Evolutionary conservation across 2,797 vertebrate species (phyloP), one percentile per base, ranked within the genome.

Genomic region (Lepus townsendii): DNA sequence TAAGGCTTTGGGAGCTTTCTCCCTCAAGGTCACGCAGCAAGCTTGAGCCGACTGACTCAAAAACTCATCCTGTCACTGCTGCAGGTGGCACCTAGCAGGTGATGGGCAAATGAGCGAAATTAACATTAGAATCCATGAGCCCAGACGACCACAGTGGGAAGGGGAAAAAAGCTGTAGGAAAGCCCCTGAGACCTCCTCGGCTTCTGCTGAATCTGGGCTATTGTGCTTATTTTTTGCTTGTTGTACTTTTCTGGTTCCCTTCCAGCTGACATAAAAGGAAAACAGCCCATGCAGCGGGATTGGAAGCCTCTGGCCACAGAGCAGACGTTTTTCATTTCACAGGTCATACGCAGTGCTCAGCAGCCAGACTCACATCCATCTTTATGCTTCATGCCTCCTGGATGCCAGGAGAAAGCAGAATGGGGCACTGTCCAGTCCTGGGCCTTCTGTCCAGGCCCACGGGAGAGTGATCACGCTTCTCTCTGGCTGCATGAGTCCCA

Each of bases 291-390:
- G 35, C 24, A 52, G 68, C 71, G 42, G 65, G 24, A 65, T 1
- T 32, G 69, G 73, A 78, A 75, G 68, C 10, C 87, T 79, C 83
- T 65, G 38, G 42, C 42, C 69, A 8, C 35, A 24, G 7, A 83
- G 65, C 42, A 65, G 27, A 86, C 60, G 52, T 47, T 71, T 94
- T 82, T 93, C 62, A 76, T 73, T 92, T 85, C 83, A 73, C 65
- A 93, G 57, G 63, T 80, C 50, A 30, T 10, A 83, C 0, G 0
- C n/a, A 65, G 9, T 1, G 1, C 52, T 68, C 79, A 10, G 42
- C 78, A 24, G 50, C 63, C 73, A 1, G 0, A 76, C 68, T 90
- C 35, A n/a, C 57, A 66, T 47, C 78, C 32, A 60, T 42, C 82
- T 93, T 71, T 30, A 22, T 66, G 82, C 89, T 83, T 78, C 19